phyloP scores from a whole-genome alignment of 2,888 invertebrate species.

The Phania funesta region DNA sequence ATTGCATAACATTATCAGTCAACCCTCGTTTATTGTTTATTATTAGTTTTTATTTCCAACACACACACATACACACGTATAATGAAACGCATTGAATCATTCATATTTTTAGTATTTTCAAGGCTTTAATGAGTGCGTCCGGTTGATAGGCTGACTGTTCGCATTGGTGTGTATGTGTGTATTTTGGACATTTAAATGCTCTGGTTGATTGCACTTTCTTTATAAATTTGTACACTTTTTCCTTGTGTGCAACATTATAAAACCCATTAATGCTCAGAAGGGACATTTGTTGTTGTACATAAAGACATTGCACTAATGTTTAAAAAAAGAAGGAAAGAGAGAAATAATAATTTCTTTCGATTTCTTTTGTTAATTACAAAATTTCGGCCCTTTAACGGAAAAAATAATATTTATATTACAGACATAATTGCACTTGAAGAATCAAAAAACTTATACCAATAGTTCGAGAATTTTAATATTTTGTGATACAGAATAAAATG shows the following conservation, averaged over 20 bases:
- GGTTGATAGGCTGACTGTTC: constrained; percentile 46
- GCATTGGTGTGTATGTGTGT: not conserved
- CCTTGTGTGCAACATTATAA: constrained; percentile 1
- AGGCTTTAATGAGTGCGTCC: constrained; percentile 66
- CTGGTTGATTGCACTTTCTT: constrained; percentile 67
- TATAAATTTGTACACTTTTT: constrained; percentile 19
- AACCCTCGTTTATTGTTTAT: constrained; percentile 27
- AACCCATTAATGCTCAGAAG: constrained; percentile 45
- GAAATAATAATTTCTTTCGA: constrained; percentile 16
- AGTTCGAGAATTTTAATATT: no score
- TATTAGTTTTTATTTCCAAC: constrained; percentile 46
- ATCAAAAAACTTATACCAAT: no score
- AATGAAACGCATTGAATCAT: not conserved
- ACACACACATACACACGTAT: not conserved
- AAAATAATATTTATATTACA: not conserved
- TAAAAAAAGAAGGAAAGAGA: not conserved
- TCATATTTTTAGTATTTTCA: constrained; percentile 35
- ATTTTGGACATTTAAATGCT: constrained; percentile 55
- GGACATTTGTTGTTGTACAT: not conserved
- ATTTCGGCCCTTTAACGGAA: not conserved
- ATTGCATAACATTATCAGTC: not conserved
- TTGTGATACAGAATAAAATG: no score
- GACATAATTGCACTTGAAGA: not conserved
- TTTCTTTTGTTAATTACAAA: constrained; percentile 26
- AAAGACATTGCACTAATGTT: not conserved